Base-by-base conservation (phyloP, 2,888 invertebrate genomes). In the Fragum fragum region DNA sequence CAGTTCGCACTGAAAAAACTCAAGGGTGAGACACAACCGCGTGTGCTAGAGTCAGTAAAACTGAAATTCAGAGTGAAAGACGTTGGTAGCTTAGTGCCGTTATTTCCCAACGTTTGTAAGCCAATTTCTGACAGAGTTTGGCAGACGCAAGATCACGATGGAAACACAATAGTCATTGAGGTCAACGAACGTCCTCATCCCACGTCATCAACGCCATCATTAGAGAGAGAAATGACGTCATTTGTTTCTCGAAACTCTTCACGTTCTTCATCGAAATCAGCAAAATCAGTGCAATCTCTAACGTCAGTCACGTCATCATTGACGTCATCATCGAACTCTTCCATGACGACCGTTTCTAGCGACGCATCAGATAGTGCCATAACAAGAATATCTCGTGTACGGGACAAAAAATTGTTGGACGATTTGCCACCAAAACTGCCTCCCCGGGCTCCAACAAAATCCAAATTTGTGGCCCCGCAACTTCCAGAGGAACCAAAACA, bases 71-170 rank as follows among this genome's bases (percentile, higher is more conserved):
- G 88, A 53, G 90, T 93, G 9, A 72, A 88, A 29, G 91, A 92
- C 61, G 86, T 92, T 5, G 92, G 92, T 11, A 90, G 87, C 21
- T 82, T 93, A 21, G 92, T 93, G 18, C 91, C 93, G 14, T 83
- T 92, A 32, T 90, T 93, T 71, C 93, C 93, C 11, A 90, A 92
- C 76, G 88, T 91, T 1, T 92, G 93, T 81, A 89, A 87, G 39
- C 91, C 91, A 0, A 53, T 92, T 21, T 90, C 89, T 7, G 91
- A 92, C 70, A 86, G 85, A 28, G 74, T 87, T 26, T 93, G 93
- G 93, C 85, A 90, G 77, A 92, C 93, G 18, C 86, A 79, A 16
- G 93, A 93, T 79, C 91, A 92, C 55, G 92, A 93, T 70, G 93
- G 92, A 1, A 93, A 93, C 78, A 80, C 70, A 16, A 89, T 93